Percentiles rank a stretch among this genome's conserved stretches.
Conservation (phyloP, 1,140 invertebrate genomes). For the Agrypnia vestita region DNA sequence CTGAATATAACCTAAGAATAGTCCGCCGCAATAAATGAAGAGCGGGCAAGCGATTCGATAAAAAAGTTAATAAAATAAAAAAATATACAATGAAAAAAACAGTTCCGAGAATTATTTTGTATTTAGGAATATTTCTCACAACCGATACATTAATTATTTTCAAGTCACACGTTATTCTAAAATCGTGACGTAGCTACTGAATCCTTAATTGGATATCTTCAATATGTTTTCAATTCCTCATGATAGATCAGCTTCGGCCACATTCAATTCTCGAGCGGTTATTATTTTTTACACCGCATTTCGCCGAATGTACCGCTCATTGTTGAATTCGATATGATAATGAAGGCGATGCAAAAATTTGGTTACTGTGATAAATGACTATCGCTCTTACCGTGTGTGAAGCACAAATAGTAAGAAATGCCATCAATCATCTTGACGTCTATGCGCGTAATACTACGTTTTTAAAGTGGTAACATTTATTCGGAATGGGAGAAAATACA, state of each 20-base stretch:
- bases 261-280: background rate
- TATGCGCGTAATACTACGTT: conserved; percentile 20
- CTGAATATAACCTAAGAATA: too few relatives aligned
- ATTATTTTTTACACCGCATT: background rate
- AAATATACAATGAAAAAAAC: too few relatives aligned
- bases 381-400: background rate
- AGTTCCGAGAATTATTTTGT: too few relatives aligned
- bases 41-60: too few relatives aligned
- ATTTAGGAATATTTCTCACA: too few relatives aligned
- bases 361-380: conserved; percentile 38
- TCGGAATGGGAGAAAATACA: conserved; percentile 23
- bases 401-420: conserved; percentile 19
- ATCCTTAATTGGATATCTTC: conserved; percentile 14
- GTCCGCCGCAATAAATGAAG: too few relatives aligned
- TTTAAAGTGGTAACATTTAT: conserved; percentile 11
- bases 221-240: background rate
- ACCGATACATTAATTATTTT: background rate
- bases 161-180: too few relatives aligned
- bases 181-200: conserved; percentile 23
- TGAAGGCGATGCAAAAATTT: conserved; percentile 33
- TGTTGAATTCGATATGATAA: conserved; percentile 31
- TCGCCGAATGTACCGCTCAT: conserved; percentile 14
- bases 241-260: conserved; percentile 1
- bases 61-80: too few relatives aligned
- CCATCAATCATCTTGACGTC: conserved; percentile 33